Base-by-base conservation (phyloP, 2,888 invertebrate species). In the Drosophila longiperda region DNA sequence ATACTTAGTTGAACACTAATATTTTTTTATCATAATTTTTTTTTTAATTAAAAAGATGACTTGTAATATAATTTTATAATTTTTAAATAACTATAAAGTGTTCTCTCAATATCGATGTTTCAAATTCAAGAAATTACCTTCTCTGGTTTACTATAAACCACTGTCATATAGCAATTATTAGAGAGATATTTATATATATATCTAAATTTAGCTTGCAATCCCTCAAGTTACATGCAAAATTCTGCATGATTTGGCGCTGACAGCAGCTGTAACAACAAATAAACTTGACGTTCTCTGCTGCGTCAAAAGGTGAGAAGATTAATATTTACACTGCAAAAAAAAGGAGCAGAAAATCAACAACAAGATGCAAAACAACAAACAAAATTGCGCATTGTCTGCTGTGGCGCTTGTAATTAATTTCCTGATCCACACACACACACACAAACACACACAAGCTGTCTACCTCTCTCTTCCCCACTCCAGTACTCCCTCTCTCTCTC, bases 281-380 rank as follows among this genome's bases (percentile, higher is more conserved):
- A 29, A 29, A 1, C 29, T 29, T 29, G 29, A 29, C 5, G 29
- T 29, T 29, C 29, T 0, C 29, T 29, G 29, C 29, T 1, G 1
- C 73, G 33, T 74, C 61, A 69, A 73, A 87, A 84, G 87, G 90
- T 87, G 87, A 61, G 85, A 89, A 87, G 82, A 84, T 86, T 84
- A 87, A 90, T 87, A 89, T 84, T 84, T 89, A 69, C 75, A 62
- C 48, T 58, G 48, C 45, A 66, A 68, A 72, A 64, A 68, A 53
- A 53, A 58, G 29, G 23, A 54, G 42, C 17, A 48, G 42, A 55
- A 36, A 38, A 66, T 48, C 36, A 42, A 61, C 57, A 33, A 45
- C 45, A 38, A 58, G 53, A 40, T 23, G 45, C 53, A 55, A 42
- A 29, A 66, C 26, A 49, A 36, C 38, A 64, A 38, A n/a, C 34